A percentile compares a stretch with the other conserved stretches of the same genome.
Conservation (phyloP, 2,888 invertebrate species). For the Lypha dubia region DNA sequence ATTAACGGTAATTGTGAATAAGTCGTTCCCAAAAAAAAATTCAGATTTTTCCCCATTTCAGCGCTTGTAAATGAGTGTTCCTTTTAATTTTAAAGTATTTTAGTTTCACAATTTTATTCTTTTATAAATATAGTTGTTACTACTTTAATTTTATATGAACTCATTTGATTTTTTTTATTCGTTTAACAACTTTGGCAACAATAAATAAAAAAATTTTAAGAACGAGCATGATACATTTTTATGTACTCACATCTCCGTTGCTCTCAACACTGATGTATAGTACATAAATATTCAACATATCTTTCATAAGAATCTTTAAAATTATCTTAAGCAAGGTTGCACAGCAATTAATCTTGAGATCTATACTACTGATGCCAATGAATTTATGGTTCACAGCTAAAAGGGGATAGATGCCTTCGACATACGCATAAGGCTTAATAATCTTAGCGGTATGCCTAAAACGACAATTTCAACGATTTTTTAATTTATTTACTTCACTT, state of each 20-base stretch:
- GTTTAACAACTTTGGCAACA: too few relatives aligned
- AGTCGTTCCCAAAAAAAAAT: too few relatives aligned
- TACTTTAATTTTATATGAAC: too few relatives aligned
- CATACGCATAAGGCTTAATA: slow-evolving; percentile 23
- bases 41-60: too few relatives aligned
- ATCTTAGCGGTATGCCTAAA: slow-evolving; percentile 48
- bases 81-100: too few relatives aligned
- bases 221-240: background rate
- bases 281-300: slow-evolving; percentile 30
- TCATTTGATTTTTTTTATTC: too few relatives aligned
- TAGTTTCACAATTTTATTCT: too few relatives aligned
- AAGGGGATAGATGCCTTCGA: slow-evolving; percentile 14
- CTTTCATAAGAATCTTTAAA: slow-evolving; percentile 66
- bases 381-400: slow-evolving; percentile 40
- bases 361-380: slow-evolving; percentile 63
- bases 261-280: background rate
- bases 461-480: slow-evolving; percentile 63
- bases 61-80: too few relatives aligned
- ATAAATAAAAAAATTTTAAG: background rate
- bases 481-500: slow-evolving; percentile 62
- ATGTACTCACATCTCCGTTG: background rate
- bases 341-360: slow-evolving; percentile 69
- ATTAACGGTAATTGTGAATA: too few relatives aligned
- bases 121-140: too few relatives aligned
- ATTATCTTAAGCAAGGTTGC: slow-evolving; percentile 66